phyloP scores from a whole-genome alignment of 1,140 invertebrate genomes.

The Heliconius eleuchia region DNA sequence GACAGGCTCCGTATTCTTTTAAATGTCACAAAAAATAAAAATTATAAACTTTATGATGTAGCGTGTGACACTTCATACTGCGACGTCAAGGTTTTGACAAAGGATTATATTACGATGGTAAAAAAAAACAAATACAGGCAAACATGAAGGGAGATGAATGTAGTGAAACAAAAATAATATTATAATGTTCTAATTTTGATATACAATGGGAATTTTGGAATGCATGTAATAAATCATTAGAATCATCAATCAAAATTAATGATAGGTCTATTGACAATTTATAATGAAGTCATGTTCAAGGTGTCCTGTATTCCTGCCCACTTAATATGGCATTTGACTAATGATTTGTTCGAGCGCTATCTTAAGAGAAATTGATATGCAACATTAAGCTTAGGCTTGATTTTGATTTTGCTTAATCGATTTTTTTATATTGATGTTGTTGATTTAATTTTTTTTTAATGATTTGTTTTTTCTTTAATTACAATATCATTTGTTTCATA shows the following conservation, averaged over 20 bases:
- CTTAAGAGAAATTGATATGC: conserved; percentile 16
- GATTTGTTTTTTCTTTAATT: no score
- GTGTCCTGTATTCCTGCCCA: conserved; percentile 37
- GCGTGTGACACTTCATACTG: conserved; percentile 23
- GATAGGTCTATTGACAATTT: conserved; percentile 26
- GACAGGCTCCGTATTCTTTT: no score
- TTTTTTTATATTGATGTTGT: neutral
- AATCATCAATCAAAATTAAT: conserved; percentile 41
- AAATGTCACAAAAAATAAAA: no score
- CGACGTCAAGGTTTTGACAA: neutral
- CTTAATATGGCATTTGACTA: conserved; percentile 29
- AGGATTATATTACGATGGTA: neutral
- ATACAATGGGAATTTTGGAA: conserved; percentile 18
- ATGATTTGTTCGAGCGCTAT: conserved; percentile 22
- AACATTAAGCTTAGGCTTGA: neutral
- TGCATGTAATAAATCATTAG: conserved; percentile 40
- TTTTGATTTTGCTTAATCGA: conserved; percentile 1
- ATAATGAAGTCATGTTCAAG: conserved; percentile 41
- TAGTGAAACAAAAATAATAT: neutral
- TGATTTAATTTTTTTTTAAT: neutral
- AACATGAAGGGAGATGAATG: neutral
- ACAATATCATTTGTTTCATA: neutral
- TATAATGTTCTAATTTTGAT: neutral
- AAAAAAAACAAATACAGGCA: neutral
- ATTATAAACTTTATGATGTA: no score